These are phyloP conservation scores for Trinectes maculatus DNA, from an alignment of 2,113 vertebrate genomes.

Conservation along the genomic window DNA sequence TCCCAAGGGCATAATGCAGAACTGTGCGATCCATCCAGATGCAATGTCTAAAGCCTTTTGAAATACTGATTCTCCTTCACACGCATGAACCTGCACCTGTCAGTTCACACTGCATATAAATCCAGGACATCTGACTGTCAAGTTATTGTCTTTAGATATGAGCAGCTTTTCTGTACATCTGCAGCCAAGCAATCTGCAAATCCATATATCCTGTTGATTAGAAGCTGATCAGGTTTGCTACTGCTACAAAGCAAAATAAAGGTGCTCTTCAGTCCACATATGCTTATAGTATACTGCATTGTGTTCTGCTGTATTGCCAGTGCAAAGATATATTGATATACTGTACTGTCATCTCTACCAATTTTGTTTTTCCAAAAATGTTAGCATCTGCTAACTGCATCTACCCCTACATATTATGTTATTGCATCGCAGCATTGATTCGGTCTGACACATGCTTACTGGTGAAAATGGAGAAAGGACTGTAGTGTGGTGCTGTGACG, in stretches of 20 bases:
- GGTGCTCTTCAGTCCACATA: neutral
- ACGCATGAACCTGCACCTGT: neutral
- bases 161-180: neutral
- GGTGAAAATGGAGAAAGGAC: neutral
- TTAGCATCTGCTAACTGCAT: too few relatives aligned
- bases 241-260: neutral
- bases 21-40: neutral
- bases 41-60: constrained; percentile 9
- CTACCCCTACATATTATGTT: too few relatives aligned
- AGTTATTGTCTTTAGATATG: constrained; percentile 5
- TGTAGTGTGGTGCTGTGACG: neutral
- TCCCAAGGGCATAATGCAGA: constrained; percentile 1
- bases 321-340: neutral
- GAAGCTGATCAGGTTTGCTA: neutral
- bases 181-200: neutral
- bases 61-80: constrained; percentile 10
- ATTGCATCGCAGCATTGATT: neutral
- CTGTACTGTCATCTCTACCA: too few relatives aligned
- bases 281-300: neutral
- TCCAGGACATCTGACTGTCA: constrained; percentile 1
- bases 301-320: too few relatives aligned
- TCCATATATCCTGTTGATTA: neutral
- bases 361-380: too few relatives aligned
- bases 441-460: neutral
- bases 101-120: constrained; percentile 9